Percentiles rank a stretch among this genome's conserved stretches.
These are phyloP conservation scores for Diorhabda elongata DNA, from an alignment of 1,140 invertebrate species.

Conservation along the genomic window DNA sequence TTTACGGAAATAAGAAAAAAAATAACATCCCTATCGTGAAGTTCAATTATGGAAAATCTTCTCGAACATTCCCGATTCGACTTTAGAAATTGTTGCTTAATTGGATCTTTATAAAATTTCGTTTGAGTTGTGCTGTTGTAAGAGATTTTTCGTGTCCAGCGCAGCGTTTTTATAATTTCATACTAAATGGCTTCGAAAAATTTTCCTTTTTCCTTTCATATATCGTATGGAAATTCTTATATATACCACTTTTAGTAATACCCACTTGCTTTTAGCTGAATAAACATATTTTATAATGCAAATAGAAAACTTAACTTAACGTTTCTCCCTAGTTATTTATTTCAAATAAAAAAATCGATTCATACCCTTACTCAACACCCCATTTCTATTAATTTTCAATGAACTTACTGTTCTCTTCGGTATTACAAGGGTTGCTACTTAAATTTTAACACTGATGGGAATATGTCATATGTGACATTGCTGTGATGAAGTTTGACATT, in stretches of 20 bases:
- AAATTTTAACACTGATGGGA: too few species aligned
- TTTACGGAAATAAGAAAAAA: conserved; percentile 11
- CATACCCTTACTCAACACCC: too few species aligned
- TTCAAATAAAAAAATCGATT: too few species aligned
- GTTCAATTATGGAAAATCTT: conserved; percentile 35
- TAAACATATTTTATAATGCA: not conserved
- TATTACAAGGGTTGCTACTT: too few species aligned
- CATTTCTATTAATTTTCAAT: too few species aligned
- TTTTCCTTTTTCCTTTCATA: conserved; percentile 7
- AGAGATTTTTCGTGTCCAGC: conserved; percentile 28
- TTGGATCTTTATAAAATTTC: conserved; percentile 32
- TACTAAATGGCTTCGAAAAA: not conserved
- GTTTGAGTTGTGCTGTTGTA: conserved; percentile 27
- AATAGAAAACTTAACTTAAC: too few species aligned
- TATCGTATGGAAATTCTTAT: conserved; percentile 11
- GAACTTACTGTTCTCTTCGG: too few species aligned
- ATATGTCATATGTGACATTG: too few species aligned
- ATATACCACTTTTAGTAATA: conserved; percentile 7
- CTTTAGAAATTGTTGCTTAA: conserved; percentile 31
- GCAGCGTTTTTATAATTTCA: conserved; percentile 28
- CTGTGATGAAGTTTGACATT: too few species aligned
- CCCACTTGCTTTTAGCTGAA: not conserved
- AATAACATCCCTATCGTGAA: conserved; percentile 30
- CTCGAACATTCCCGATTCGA: conserved; percentile 21
- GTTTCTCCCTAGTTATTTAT: too few species aligned